Evolutionary conservation across 2,113 vertebrate species (phyloP), one percentile per base, ranked within the genome.

Genomic region (Scortum barcoo): DNA sequence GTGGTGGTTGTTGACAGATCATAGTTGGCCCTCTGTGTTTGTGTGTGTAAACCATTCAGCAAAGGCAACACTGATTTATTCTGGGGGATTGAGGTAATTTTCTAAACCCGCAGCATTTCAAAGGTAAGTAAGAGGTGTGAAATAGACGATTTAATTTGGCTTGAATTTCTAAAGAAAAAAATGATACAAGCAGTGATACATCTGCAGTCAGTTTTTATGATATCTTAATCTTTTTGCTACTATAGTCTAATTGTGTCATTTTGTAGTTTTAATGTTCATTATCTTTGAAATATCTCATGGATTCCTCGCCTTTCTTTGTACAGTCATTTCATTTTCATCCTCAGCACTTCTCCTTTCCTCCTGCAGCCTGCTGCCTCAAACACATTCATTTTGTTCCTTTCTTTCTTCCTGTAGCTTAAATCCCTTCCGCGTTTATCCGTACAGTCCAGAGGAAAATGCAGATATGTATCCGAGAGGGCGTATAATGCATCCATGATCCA

Each of bases 401-500:
- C 17, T 63, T 67, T 69, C 26, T 51, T n/a, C 73, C 68, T 76
- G 12, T 72, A 68, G 30, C 62, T n/a, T 56, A 58, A 87, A 78
- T 80, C 76, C 61, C 2, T 16, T 54, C 74, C 40, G 57, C 75
- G 54, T 89, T 65, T 61, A 57, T 86, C 67, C 78, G 78, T 73
- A 8, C 51, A 66, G 83, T 76, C 71, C 76, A 67, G 54, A 70
- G 73, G 72, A 61, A 92, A 82, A 92, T 85, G 87, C 88, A 90
- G 86, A 90, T 83, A 79, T 88, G 82, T 81, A 73, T 91, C 83
- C 48, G 78, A 86, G 86, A 88, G 84, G 89, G 87, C 79, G 92
- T 83, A 72, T 86, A 92, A 92, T 68, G 83, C 91, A 92, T 90
- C 87, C 84, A 58, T 90, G 92, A 94, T 95, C 96, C 96, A 96